Evolutionary conservation across 1,140 invertebrate genomes (phyloP).

Genomic region (Drosophila novamexicana): DNA sequence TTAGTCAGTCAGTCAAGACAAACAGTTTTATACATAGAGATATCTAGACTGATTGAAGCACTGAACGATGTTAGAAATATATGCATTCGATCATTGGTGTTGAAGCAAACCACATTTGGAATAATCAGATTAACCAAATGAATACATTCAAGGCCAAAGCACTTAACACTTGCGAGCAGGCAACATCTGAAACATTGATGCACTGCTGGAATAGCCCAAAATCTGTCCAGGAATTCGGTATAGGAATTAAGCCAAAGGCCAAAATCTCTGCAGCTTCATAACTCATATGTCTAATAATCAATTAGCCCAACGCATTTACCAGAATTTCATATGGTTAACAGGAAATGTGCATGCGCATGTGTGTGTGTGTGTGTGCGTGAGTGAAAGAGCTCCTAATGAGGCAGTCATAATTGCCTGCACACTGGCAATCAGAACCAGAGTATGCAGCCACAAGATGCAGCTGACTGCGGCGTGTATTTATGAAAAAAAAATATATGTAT

Average conservation of each 20-base stretch:
- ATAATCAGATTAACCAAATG: not conserved
- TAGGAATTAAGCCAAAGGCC: not conserved
- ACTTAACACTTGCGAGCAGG: not conserved
- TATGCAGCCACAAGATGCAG: slow-evolving; percentile 6
- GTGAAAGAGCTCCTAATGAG: slow-evolving; percentile 24
- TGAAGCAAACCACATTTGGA: not conserved
- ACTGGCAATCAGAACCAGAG: not conserved
- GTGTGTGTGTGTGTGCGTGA: not conserved
- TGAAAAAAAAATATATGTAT: not conserved
- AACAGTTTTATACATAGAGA: no score
- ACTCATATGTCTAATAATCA: slow-evolving; percentile 28
- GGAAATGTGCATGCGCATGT: not conserved
- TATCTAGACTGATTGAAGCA: no score
- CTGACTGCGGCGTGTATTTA: not conserved
- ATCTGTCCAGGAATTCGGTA: not conserved
- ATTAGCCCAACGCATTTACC: slow-evolving; percentile 30
- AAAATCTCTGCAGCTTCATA: slow-evolving; percentile 4
- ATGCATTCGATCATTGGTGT: not conserved
- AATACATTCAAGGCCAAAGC: not conserved
- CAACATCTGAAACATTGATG: not conserved
- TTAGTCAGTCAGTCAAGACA: no score
- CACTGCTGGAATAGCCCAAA: not conserved
- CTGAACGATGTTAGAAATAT: no score
- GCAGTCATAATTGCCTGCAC: slow-evolving; percentile 23
- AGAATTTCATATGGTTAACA: slow-evolving; percentile 12